These are phyloP conservation scores for Gymnothorax reevesii DNA, from an alignment of 2,797 vertebrate genomes.

Conservation along the genomic window DNA sequence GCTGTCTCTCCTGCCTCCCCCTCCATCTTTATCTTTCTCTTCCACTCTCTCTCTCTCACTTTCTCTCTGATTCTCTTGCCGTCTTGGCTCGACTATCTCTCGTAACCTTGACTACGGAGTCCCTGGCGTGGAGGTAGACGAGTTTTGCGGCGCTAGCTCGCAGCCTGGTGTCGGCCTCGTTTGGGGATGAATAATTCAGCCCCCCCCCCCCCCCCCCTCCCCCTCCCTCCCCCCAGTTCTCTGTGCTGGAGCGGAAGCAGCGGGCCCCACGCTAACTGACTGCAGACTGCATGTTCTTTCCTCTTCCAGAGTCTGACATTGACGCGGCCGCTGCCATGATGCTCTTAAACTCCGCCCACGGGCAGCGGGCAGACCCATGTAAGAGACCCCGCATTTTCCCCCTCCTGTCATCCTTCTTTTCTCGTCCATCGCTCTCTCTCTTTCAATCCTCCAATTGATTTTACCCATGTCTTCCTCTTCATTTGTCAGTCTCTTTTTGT, in stretches of 20 bases:
- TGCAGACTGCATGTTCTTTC: slow-evolving; percentile 77
- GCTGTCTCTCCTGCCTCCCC: slow-evolving; percentile 43
- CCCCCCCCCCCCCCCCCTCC: slow-evolving; percentile 58
- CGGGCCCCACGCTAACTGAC: not conserved
- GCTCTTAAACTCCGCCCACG: slow-evolving; percentile 98
- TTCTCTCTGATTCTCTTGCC: slow-evolving; percentile 12
- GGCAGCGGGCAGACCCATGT: slow-evolving; percentile 95
- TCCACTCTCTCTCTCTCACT: not conserved
- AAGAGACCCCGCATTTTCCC: slow-evolving; percentile 70
- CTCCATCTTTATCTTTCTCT: slow-evolving; percentile 46
- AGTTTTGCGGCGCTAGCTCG: slow-evolving; percentile 65
- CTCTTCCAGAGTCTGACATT: slow-evolving; percentile 95
- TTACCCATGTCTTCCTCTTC: not conserved
- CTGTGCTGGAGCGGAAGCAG: slow-evolving; percentile 16
- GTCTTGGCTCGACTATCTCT: slow-evolving; percentile 44
- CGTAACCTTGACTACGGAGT: slow-evolving; percentile 81
- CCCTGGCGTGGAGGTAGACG: slow-evolving; percentile 68
- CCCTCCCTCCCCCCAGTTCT: slow-evolving; percentile 51
- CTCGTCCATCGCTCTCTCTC: not conserved
- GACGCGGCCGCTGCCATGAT: slow-evolving; percentile 99
- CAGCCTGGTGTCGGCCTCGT: slow-evolving; percentile 51
- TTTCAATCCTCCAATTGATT: not conserved
- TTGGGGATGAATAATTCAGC: slow-evolving; percentile 79
- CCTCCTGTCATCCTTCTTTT: slow-evolving; percentile 32
- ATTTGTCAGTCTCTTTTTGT: not conserved